A percentile compares a stretch with the other conserved stretches of the same genome.
Evolutionary conservation across 2,797 vertebrate species (phyloP).

Genomic region (Acanthurus lineatus): DNA sequence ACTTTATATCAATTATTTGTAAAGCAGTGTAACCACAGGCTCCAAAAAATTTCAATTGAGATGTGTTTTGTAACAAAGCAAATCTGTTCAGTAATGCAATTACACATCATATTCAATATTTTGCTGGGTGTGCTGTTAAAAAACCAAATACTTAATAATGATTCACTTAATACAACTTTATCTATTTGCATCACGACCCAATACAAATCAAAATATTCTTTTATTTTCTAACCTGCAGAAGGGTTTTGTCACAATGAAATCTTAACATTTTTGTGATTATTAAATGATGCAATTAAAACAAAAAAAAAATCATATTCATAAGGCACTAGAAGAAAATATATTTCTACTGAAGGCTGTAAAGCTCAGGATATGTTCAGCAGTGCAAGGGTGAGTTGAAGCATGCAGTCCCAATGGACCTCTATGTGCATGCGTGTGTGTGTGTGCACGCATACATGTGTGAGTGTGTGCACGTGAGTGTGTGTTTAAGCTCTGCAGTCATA

Average conservation of each 20-base stretch:
- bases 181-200: conserved; percentile 37
- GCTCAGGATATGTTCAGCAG: conserved; percentile 71
- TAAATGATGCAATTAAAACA: conserved; percentile 9
- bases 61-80: conserved; percentile 73
- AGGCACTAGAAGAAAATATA: conserved; percentile 32
- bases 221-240: conserved; percentile 32
- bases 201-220: conserved; percentile 45
- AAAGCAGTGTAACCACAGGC: conserved; percentile 68
- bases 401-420: conserved; percentile 77
- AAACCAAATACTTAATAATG: conserved; percentile 43
- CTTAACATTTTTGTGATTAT: conserved; percentile 17
- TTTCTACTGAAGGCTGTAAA: conserved; percentile 60
- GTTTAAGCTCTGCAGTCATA: conserved; percentile 81
- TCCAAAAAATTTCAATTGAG: conserved; percentile 73
- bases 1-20: conserved; percentile 77
- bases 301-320: conserved; percentile 18
- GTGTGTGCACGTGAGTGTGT: conserved; percentile 31
- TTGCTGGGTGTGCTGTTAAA: conserved; percentile 53
- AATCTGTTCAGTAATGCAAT: conserved; percentile 73
- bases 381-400: conserved; percentile 80
- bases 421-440: conserved; percentile 39
- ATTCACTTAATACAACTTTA: conserved; percentile 51
- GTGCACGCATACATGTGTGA: conserved; percentile 40
- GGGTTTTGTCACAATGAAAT: conserved; percentile 19
- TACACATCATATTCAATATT: conserved; percentile 70